phyloP scores from a whole-genome alignment of 2,797 vertebrate genomes.

The Chelon auratus region DNA sequence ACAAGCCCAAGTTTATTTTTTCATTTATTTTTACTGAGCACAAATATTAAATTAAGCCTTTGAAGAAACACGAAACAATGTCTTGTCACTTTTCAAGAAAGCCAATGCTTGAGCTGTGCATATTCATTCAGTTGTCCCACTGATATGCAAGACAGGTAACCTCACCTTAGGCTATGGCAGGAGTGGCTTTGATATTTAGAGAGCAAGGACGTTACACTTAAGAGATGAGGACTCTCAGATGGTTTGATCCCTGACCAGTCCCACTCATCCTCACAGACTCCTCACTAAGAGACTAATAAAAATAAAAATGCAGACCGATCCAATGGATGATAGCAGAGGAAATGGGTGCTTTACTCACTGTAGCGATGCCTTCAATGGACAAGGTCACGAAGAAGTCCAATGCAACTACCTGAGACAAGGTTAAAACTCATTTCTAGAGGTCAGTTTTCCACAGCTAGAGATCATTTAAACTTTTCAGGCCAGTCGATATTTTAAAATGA shows the following conservation, averaged over 20 bases:
- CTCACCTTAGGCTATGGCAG: not conserved
- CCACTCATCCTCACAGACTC: constrained; percentile 1
- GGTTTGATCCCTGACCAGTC: not conserved
- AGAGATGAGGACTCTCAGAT: constrained; percentile 20
- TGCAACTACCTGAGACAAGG: not conserved
- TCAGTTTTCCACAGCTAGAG: constrained; percentile 4
- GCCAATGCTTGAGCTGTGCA: too few relatives aligned
- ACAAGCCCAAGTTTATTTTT: not conserved
- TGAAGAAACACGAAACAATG: not conserved
- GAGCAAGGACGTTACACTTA: not conserved
- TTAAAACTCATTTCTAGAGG: not conserved
- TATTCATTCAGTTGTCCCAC: too few relatives aligned
- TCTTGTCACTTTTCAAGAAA: too few relatives aligned
- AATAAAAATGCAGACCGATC: constrained; percentile 16
- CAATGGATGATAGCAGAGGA: constrained; percentile 6
- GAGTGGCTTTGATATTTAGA: constrained; percentile 1
- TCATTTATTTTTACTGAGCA: not conserved
- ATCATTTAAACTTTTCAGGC: constrained; percentile 10
- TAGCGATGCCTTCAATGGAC: not conserved
- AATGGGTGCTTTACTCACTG: constrained; percentile 7
- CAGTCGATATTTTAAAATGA: not conserved
- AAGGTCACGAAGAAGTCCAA: not conserved
- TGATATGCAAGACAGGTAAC: not conserved
- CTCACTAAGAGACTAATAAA: constrained; percentile 19
- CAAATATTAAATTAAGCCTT: constrained; percentile 3